Conservation (phyloP, 2,888 invertebrate species). For the Pammene fasciana region DNA sequence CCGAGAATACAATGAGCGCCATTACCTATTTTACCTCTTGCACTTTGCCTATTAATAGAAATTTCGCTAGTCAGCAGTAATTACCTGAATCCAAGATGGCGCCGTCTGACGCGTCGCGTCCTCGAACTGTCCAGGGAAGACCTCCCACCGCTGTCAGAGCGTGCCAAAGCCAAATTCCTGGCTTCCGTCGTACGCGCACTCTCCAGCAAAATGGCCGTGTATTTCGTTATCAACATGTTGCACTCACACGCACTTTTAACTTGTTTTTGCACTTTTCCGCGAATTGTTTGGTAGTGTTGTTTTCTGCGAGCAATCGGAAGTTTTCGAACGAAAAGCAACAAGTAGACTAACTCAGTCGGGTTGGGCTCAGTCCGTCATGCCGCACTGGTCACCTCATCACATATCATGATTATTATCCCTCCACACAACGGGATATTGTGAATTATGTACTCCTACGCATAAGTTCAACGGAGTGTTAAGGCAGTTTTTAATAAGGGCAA, state of each 20-base stretch:
- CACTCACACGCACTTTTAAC: background rate
- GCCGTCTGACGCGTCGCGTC: conserved; percentile 60
- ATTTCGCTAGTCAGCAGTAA: conserved; percentile 5
- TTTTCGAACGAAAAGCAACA: conserved; percentile 53
- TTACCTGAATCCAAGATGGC: conserved; percentile 71
- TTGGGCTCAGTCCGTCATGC: conserved; percentile 64
- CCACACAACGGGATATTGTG: conserved; percentile 76
- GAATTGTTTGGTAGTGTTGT: background rate
- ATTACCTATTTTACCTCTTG: no score
- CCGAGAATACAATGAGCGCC: no score
- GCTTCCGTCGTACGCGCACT: conserved; percentile 82
- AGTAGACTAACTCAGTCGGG: conserved; percentile 54
- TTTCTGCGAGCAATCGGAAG: conserved; percentile 6
- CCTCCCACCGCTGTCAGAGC: conserved; percentile 58
- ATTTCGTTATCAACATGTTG: conserved; percentile 87
- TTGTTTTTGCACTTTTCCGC: conserved; percentile 3
- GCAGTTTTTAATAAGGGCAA: conserved; percentile 38
- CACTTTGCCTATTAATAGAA: background rate
- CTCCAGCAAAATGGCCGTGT: conserved; percentile 87
- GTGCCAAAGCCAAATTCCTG: conserved; percentile 60
- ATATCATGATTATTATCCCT: conserved; percentile 64
- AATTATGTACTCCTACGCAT: conserved; percentile 73
- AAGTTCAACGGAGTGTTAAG: conserved; percentile 46
- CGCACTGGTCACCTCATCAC: conserved; percentile 63
- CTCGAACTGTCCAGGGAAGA: conserved; percentile 66